Conservation (phyloP, 1,140 invertebrate genomes). For the Microplitis mediator region DNA sequence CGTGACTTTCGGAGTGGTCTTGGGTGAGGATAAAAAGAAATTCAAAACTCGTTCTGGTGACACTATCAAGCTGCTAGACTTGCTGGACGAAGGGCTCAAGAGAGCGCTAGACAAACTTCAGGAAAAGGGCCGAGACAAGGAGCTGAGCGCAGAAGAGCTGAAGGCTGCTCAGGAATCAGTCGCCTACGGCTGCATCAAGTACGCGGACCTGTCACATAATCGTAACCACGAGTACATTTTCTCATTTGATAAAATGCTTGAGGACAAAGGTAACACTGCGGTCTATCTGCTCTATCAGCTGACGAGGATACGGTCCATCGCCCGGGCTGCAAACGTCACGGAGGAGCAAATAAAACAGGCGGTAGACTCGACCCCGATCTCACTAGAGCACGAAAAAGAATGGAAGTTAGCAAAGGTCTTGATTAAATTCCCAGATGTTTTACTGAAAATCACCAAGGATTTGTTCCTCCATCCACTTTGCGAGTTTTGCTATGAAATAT, state of each 20-base stretch:
- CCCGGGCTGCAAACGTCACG: constrained; percentile 75
- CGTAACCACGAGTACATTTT: constrained; percentile 96
- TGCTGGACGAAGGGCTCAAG: constrained; percentile 94
- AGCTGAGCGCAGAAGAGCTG: constrained; percentile 83
- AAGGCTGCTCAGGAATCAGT: constrained; percentile 85
- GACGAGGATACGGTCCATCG: constrained; percentile 92
- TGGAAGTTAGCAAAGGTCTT: constrained; percentile 92
- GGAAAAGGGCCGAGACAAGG: constrained; percentile 91
- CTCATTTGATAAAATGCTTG: constrained; percentile 99
- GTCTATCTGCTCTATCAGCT: constrained; percentile 96
- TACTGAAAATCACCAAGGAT: constrained; percentile 83
- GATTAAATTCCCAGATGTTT: constrained; percentile 85
- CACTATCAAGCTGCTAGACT: constrained; percentile 85
- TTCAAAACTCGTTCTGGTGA: constrained; percentile 99
- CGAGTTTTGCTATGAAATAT: constrained; percentile 94
- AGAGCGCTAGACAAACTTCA: constrained; percentile 83
- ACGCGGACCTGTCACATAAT: constrained; percentile 95
- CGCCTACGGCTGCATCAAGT: constrained; percentile 99
- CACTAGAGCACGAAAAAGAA: constrained; percentile 89
- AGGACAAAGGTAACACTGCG: constrained; percentile 98
- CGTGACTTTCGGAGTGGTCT: constrained; percentile 94
- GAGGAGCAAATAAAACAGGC: constrained; percentile 66
- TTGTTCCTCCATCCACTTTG: constrained; percentile 89
- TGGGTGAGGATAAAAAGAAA: constrained; percentile 99
- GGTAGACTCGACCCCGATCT: constrained; percentile 65